These are phyloP conservation scores for Zalophus californianus DNA, from an alignment of 2,797 vertebrate genomes.

Conservation along the genomic window DNA sequence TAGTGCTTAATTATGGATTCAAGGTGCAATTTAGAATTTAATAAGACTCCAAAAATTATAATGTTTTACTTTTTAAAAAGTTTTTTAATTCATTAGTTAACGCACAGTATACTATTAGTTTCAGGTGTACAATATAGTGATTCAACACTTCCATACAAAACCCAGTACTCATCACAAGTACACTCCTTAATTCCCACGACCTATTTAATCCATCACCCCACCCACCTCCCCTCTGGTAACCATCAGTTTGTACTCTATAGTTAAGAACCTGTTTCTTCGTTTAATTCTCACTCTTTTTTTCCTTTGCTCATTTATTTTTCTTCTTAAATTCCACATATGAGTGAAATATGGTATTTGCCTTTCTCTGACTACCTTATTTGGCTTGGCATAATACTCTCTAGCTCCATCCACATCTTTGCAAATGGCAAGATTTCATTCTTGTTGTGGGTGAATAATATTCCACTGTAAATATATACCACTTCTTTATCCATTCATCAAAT, in stretches of 20 bases:
- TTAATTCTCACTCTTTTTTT: background rate
- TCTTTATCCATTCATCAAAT: background rate
- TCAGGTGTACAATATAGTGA: background rate
- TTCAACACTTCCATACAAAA: background rate
- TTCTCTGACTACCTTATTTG: background rate
- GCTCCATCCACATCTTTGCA: background rate
- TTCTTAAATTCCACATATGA: background rate
- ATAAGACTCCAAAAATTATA: background rate
- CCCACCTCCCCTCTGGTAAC: background rate
- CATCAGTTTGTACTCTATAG: background rate
- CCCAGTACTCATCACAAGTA: background rate
- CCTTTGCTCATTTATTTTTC: background rate
- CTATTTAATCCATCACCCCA: background rate
- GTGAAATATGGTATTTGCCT: background rate
- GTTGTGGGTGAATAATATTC: background rate
- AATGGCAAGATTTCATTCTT: background rate
- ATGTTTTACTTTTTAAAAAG: background rate
- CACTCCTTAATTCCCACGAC: background rate
- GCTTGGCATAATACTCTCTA: background rate
- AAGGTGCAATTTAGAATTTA: conserved; percentile 32
- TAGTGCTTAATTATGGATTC: background rate
- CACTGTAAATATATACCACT: background rate
- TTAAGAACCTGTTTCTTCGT: background rate
- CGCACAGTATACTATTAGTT: background rate
- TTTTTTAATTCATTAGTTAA: background rate